A percentile compares a stretch with the other conserved stretches of the same genome.
These are phyloP conservation scores for Aurelia sp. DNA, from an alignment of 30 jellyfish, hydroid and myxozoan genomes.

Conservation along the genomic window DNA sequence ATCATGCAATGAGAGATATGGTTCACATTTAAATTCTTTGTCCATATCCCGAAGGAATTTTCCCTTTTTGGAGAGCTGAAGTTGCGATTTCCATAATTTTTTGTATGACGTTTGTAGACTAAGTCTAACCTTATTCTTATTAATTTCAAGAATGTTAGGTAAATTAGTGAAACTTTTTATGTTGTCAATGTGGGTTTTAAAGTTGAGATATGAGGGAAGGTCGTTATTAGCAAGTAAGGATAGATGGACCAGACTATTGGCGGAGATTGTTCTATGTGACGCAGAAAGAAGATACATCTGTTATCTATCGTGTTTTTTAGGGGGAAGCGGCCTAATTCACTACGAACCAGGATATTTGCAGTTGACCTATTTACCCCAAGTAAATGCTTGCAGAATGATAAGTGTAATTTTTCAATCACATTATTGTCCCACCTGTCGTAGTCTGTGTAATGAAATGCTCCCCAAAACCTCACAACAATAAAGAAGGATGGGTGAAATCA, in stretches of 20 bases:
- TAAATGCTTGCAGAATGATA: too few relatives aligned
- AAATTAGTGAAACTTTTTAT: background rate
- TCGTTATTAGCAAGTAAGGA: slow-evolving; percentile 6
- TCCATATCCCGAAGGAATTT: too few relatives aligned
- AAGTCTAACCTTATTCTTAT: slow-evolving; percentile 10
- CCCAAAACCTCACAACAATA: too few relatives aligned
- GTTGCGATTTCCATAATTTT: slow-evolving; percentile 12
- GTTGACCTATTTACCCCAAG: too few relatives aligned
- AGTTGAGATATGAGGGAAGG: background rate
- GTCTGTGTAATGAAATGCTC: too few relatives aligned
- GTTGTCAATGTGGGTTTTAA: slow-evolving; percentile 1
- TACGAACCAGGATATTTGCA: too few relatives aligned
- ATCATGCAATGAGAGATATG: background rate
- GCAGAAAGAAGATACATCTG: background rate
- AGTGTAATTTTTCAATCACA: too few relatives aligned
- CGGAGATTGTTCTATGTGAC: slow-evolving; percentile 14
- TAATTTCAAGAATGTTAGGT: too few relatives aligned
- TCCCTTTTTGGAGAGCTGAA: background rate
- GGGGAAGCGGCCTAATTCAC: too few relatives aligned
- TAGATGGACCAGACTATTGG: slow-evolving; percentile 9
- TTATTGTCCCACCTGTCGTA: too few relatives aligned
- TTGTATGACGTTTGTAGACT: background rate
- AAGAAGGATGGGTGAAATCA: too few relatives aligned
- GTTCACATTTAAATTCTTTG: background rate
- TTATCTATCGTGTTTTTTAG: background rate